Base-by-base conservation (phyloP, 1,140 invertebrate species). In the Zaprionus kolodkinae region DNA sequence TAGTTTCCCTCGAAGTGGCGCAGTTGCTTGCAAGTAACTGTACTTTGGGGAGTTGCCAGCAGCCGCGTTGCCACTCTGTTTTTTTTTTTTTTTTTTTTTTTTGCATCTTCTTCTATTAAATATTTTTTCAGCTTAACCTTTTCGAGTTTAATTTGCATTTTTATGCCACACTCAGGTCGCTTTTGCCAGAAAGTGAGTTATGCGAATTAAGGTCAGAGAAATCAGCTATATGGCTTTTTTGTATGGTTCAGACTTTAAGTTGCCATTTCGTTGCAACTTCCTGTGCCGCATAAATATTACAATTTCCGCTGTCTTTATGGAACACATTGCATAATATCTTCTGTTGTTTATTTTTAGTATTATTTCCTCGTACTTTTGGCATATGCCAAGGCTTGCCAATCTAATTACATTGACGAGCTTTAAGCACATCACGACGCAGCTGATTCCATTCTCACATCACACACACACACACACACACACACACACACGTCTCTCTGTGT, bases 91-190 rank as follows among this genome's bases (percentile, higher is more conserved):
- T n/a, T 45, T 45, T 45, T n/a, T 15, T 43, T 43, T n/a, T 45
- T 45, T 45, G 15, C 21, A 21, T 21, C 21, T 21, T 21, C 21
- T 21, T 21, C 21, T 45, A 3, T 63, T 63, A 48, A 48, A 74
- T 65, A 52, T 56, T 60, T 59, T 17, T 21, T 15, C 38, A 12
- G 40, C 56, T 25, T 52, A 78, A 73, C 63, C 64, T 74, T 84
- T 83, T 80, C 45, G 61, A 76, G 65, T 73, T 75, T 78, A 74
- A 89, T 88, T 87, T 89, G 68, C 84, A 88, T 87, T 84, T 88
- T 88, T 88, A 74, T 79, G 78, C 66, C 36, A 54, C 56, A 59
- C 54, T 54, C 48, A 72, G 57, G 60, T 27, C 56, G 64, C 45
- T 54, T 33, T 45, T 15, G 36, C 52, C n/a, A 57, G 67, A 69